Percentiles rank a stretch among this genome's conserved stretches.
Evolutionary conservation across 1,140 invertebrate species (phyloP).

Genomic region (Bombus pascuorum): DNA sequence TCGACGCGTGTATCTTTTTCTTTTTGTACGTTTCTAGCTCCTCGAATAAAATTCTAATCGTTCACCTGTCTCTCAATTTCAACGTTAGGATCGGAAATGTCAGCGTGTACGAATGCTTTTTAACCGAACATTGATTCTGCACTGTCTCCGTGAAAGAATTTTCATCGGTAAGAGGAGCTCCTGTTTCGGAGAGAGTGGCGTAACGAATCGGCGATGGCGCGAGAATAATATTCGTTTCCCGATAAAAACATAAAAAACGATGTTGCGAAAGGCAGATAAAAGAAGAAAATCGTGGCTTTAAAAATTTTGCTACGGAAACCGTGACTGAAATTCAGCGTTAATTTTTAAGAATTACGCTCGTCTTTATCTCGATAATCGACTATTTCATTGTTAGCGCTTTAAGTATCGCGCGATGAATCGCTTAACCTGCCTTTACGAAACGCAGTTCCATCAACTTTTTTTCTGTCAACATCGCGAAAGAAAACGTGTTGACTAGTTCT

Average conservation of each 20-base stretch:
- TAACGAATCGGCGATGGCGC: background rate
- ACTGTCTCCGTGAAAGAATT: background rate
- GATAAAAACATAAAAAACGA: background rate
- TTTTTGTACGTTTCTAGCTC: too few species aligned
- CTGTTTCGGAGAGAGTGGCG: background rate
- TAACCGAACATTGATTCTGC: background rate
- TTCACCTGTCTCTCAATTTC: too few species aligned
- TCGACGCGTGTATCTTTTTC: too few species aligned
- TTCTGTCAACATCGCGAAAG: background rate
- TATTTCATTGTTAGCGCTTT: too few species aligned
- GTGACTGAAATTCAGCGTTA: background rate
- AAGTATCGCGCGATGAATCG: too few species aligned
- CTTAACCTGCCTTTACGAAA: too few species aligned
- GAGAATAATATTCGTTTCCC: background rate
- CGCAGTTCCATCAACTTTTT: background rate
- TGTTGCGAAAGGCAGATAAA: background rate
- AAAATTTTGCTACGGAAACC: background rate
- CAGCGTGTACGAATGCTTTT: too few species aligned
- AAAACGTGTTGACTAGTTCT: background rate
- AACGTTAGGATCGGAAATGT: too few species aligned
- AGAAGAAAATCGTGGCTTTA: background rate
- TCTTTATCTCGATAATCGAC: too few species aligned
- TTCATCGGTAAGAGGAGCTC: background rate
- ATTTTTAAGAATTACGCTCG: background rate
- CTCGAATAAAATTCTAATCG: too few species aligned